Evolutionary conservation across 1,140 invertebrate genomes (phyloP), one percentile per base, ranked within the genome.

Genomic region (Agrypnia vestita): DNA sequence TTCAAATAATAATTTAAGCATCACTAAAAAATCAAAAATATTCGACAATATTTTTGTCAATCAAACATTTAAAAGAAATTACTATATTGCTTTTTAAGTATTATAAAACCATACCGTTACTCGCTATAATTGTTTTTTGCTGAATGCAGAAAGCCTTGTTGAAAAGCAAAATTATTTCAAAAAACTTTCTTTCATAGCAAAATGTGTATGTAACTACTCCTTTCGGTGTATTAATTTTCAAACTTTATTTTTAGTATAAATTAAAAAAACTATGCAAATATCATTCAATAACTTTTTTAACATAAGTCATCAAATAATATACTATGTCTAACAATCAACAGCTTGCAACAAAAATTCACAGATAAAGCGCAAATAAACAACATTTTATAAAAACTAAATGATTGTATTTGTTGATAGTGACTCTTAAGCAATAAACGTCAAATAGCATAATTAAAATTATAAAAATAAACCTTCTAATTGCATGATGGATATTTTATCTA

Each of bases 221-320:
- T 51, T 51, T 51, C 3, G 11, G n/a, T 51, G 11, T 51, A 51
- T 51, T 3, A 51, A 1, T 15, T 3, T 51, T 3, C 8, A 3
- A 15, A 51, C 3, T 13, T 15, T 13, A 13, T 9, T 51, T 51
- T 51, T 12, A 51, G 1, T 9, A 4, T 64, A 64, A n/a, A 4
- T 64, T 25, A 4, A 4, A 64, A 64, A 64, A 3, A 64, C 61
- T 25, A 64, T 21, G 35, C 11, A 64, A 11, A 25, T 13, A 13
- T 43, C 7, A 64, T 25, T 64, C 8, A 74, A 74, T 74, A 74
- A 74, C 72, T 74, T 69, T 69, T 69, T 69, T 69, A 69, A 69
- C 64, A 69, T 69, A 69, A 69, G 64, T 69, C 46, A 69, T 69
- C 46, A 17, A 46, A 49, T 4, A 46, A 69, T 47, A 10, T 0